Evolutionary conservation across 2,797 vertebrate species (phyloP).

Genomic region (Mus caroli): DNA sequence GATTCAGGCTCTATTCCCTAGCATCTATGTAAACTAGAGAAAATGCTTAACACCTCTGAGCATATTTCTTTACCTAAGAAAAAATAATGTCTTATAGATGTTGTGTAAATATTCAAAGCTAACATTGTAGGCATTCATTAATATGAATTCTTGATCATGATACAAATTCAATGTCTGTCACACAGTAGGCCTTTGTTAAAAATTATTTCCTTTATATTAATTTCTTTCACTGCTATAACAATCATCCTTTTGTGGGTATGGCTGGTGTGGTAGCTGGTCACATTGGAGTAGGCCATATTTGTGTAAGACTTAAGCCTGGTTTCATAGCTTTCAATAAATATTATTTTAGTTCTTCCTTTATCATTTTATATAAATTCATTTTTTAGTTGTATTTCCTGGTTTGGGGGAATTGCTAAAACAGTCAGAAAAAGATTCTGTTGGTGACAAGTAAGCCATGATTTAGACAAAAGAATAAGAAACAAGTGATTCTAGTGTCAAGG

Average conservation of each 20-base stretch:
- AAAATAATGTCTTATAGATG: background rate
- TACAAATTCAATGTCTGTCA: background rate
- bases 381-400: background rate
- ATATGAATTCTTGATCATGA: background rate
- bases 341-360: background rate
- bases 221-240: background rate
- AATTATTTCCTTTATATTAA: background rate
- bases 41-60: background rate
- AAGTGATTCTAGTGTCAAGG: background rate
- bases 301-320: background rate
- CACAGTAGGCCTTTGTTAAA: background rate
- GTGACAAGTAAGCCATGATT: background rate
- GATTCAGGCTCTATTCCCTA: background rate
- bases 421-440: background rate
- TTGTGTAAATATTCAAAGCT: background rate
- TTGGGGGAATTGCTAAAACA: background rate
- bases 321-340: background rate
- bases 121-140: background rate
- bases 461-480: constrained; percentile 10
- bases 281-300: background rate
- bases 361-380: background rate
- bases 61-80: background rate
- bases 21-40: background rate
- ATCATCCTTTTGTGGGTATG: background rate
- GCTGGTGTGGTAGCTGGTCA: background rate